These are phyloP conservation scores for Epinephelus awoara DNA, from an alignment of 2,797 vertebrate genomes.

Conservation along the genomic window DNA sequence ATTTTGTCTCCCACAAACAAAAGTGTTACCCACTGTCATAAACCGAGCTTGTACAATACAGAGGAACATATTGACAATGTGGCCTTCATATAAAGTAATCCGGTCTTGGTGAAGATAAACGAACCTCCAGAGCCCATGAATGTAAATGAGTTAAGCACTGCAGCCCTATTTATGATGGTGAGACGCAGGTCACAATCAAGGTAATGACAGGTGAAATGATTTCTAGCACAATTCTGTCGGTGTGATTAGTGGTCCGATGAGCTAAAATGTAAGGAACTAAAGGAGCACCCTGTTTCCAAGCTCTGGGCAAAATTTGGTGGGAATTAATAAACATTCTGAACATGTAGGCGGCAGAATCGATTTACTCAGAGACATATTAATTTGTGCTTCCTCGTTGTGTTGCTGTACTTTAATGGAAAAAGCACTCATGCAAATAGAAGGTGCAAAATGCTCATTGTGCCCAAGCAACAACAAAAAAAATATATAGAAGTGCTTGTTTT, in stretches of 20 bases:
- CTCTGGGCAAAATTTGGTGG: conserved; percentile 52
- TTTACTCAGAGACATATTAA: conserved; percentile 73
- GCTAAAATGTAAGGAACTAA: conserved; percentile 57
- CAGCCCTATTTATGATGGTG: conserved; percentile 56
- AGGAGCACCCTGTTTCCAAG: conserved; percentile 54
- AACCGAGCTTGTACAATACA: conserved; percentile 44
- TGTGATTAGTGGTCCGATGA: conserved; percentile 65
- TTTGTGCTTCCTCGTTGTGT: conserved; percentile 71
- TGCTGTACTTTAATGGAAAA: conserved; percentile 79
- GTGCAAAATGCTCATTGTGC: conserved; percentile 57
- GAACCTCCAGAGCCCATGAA: conserved; percentile 49
- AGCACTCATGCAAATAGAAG: conserved; percentile 72
- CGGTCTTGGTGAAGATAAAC: conserved; percentile 61
- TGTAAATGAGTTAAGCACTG: conserved; percentile 59
- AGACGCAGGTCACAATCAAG: conserved; percentile 64
- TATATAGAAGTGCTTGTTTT: conserved; percentile 48
- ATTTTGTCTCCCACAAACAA: conserved; percentile 38
- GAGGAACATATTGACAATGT: conserved; percentile 51
- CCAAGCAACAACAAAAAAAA: conserved; percentile 41
- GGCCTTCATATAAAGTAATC: conserved; percentile 51
- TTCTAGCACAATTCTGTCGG: conserved; percentile 50
- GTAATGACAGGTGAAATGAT: conserved; percentile 73
- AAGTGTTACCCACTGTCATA: conserved; percentile 32
- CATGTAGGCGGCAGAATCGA: conserved; percentile 72
- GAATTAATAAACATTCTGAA: conserved; percentile 79